phyloP scores from a whole-genome alignment of 2,113 vertebrate genomes.

The Noturus placidus region DNA sequence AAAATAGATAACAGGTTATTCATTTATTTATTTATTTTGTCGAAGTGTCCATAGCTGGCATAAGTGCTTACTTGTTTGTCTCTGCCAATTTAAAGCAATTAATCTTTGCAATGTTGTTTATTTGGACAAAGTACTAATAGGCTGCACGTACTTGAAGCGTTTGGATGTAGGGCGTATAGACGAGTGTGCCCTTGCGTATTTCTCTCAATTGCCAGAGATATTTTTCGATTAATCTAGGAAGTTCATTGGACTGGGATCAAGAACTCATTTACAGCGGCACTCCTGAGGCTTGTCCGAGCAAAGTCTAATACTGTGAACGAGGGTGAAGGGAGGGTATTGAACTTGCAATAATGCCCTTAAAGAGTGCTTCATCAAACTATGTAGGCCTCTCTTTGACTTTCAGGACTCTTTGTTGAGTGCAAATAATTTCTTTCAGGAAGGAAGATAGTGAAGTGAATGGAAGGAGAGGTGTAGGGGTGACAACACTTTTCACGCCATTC shows the following conservation, averaged over 20 bases:
- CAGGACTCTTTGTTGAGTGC: conserved; percentile 47
- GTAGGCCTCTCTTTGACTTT: conserved; percentile 55
- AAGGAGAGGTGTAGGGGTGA: conserved; percentile 45
- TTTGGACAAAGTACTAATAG: conserved; percentile 10
- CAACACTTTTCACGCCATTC: conserved; percentile 42
- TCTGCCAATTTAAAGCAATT: not conserved
- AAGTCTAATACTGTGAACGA: conserved; percentile 61
- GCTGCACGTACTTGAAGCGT: not conserved
- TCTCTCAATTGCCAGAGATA: conserved; percentile 36
- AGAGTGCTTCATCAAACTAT: conserved; percentile 60
- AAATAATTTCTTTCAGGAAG: conserved; percentile 44
- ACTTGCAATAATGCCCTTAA: conserved; percentile 59
- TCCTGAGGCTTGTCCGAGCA: conserved; percentile 65
- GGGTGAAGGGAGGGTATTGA: conserved; percentile 55
- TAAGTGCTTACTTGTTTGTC: not conserved
- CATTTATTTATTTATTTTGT: not conserved
- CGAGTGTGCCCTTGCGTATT: conserved; percentile 50
- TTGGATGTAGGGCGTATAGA: not conserved
- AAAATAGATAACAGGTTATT: not conserved
- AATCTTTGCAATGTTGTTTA: conserved; percentile 10
- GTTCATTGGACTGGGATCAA: conserved; percentile 65
- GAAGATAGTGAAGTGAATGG: conserved; percentile 11
- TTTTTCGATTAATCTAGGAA: conserved; percentile 66
- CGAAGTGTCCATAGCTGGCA: not conserved
- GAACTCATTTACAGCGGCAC: conserved; percentile 65